Conservation (phyloP, 2,888 invertebrate species). For the Sceliomorpha sp. region DNA sequence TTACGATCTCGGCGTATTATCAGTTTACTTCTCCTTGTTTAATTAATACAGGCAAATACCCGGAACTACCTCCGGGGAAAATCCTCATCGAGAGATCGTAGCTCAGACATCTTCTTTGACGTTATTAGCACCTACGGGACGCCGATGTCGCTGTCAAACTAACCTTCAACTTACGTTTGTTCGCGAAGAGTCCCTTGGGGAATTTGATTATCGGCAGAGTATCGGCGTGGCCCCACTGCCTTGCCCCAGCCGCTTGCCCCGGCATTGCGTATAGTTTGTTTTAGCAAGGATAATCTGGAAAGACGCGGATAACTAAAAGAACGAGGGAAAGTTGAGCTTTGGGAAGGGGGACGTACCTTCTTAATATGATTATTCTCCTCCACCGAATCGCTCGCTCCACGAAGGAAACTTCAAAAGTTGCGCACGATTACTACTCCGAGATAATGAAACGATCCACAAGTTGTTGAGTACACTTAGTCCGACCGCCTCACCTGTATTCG, state of each 20-base stretch:
- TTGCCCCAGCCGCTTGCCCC: too few relatives aligned
- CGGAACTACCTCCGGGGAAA: too few relatives aligned
- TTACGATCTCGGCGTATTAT: conserved; percentile 16
- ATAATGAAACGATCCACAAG: conserved; percentile 77
- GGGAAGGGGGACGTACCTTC: conserved; percentile 33
- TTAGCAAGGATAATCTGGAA: conserved; percentile 35
- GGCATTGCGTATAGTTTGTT: too few relatives aligned
- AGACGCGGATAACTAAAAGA: conserved; percentile 37
- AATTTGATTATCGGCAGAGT: conserved; percentile 24
- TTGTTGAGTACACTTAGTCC: conserved; percentile 64
- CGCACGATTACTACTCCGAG: conserved; percentile 69
- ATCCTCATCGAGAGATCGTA: too few relatives aligned
- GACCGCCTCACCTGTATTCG: conserved; percentile 21
- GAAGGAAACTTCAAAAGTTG: conserved; percentile 71
- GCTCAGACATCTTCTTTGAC: too few relatives aligned
- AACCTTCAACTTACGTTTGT: conserved; percentile 1
- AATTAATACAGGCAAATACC: conserved; percentile 16
- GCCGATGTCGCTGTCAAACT: too few relatives aligned
- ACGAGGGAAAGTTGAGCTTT: conserved; percentile 14
- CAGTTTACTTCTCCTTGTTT: conserved; percentile 14
- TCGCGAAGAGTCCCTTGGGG: neutral
- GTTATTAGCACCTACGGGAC: too few relatives aligned
- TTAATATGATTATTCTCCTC: conserved; percentile 69
- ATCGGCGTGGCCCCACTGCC: too few relatives aligned
- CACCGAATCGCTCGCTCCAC: conserved; percentile 64